Evolutionary conservation across 2,888 invertebrate species (phyloP).

Genomic region (Lumbricus terrestris): DNA sequence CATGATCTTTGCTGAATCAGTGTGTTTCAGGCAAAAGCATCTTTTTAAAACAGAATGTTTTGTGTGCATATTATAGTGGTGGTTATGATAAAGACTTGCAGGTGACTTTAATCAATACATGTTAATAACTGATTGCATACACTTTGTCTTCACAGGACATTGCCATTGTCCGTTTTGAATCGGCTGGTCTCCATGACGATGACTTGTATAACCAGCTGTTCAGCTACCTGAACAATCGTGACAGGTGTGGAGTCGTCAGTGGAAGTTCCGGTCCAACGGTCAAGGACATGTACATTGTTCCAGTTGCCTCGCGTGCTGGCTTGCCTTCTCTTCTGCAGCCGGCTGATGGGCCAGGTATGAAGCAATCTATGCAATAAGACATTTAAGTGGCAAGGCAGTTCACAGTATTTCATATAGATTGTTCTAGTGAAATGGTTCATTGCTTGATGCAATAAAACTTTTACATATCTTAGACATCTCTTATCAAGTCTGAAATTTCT

Average conservation of each 20-base stretch:
- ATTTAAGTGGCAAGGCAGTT: neutral
- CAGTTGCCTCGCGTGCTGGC: conserved; percentile 73
- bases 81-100: neutral
- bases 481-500: neutral
- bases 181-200: conserved; percentile 75
- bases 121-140: neutral
- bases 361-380: neutral
- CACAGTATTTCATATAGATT: neutral
- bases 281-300: conserved; percentile 90
- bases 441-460: neutral
- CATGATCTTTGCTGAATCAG: neutral
- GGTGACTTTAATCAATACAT: neutral
- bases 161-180: conserved; percentile 76
- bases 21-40: neutral
- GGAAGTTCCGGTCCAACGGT: conserved; percentile 66
- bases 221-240: conserved; percentile 81
- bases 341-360: conserved; percentile 69
- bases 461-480: neutral
- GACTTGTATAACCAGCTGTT: conserved; percentile 81
- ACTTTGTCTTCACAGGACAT: conserved; percentile 66
- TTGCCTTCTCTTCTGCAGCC: conserved; percentile 65
- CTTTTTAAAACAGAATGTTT: neutral
- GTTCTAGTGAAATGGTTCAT: neutral
- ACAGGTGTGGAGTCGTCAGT: conserved; percentile 70
- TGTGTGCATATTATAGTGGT: neutral